Conservation (phyloP, 2,113 vertebrate genomes). For the Rhabdomys dilectus region DNA sequence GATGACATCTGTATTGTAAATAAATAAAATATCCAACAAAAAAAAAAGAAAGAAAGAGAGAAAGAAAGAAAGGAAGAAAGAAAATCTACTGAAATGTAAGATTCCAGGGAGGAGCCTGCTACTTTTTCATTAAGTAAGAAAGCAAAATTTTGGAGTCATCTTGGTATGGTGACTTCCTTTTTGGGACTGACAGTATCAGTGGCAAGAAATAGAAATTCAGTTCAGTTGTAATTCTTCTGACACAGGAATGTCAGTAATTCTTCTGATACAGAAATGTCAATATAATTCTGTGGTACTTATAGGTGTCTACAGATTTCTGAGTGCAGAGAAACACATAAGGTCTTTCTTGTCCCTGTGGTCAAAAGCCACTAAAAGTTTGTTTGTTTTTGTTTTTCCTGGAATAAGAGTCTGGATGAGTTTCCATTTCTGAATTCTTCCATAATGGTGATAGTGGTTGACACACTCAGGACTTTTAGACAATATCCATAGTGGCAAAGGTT, state of each 20-base stretch:
- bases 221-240: not conserved
- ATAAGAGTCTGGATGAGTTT: not conserved
- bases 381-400: not conserved
- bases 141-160: not conserved
- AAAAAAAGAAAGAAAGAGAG: no score
- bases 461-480: not conserved
- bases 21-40: no score
- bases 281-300: not conserved
- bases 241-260: not conserved
- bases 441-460: not conserved
- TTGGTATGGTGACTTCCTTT: not conserved
- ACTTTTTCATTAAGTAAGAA: slow-evolving; percentile 58
- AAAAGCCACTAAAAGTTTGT: not conserved
- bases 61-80: no score
- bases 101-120: slow-evolving; percentile 3
- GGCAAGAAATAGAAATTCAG: not conserved
- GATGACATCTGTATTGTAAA: no score
- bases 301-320: not conserved
- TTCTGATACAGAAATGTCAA: not conserved
- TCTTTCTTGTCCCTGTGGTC: not conserved
- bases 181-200: not conserved
- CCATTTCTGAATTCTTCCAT: not conserved
- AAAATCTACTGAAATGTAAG: slow-evolving; percentile 56
- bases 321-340: not conserved
- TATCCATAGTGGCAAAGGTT: not conserved